Conservation (phyloP, 2,797 vertebrate species). For the Poeciliopsis turneri region DNA sequence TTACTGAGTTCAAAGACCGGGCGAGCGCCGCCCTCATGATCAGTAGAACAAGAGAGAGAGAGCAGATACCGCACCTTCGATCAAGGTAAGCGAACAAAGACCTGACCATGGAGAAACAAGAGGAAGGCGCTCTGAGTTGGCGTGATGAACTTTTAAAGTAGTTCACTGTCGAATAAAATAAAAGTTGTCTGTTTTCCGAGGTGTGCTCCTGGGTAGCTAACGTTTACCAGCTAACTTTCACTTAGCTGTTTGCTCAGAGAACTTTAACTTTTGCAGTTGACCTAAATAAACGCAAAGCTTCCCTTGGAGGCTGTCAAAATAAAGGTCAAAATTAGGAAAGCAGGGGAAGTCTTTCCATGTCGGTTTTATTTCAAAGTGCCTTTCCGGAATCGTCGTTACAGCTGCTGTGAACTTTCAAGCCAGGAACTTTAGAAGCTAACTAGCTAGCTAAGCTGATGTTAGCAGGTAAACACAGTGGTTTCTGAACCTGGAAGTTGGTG, state of each 20-base stretch:
- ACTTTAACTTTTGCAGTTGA: constrained; percentile 38
- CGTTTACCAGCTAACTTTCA: constrained; percentile 68
- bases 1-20: not conserved
- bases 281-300: not conserved
- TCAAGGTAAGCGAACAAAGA: constrained; percentile 75
- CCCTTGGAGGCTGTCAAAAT: not conserved
- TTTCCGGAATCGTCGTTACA: rapidly evolving
- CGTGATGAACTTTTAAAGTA: not conserved
- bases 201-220: constrained; percentile 47
- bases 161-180: no score
- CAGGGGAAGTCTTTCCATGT: rapidly evolving
- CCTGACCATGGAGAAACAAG: constrained; percentile 14
- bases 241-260: constrained; percentile 42
- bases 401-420: not conserved
- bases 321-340: rapidly evolving
- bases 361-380: constrained; percentile 30
- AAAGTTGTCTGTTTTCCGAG: rapidly evolving
- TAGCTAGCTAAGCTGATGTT: constrained; percentile 52
- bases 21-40: constrained; percentile 1
- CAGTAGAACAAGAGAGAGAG: constrained; percentile 63
- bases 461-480: constrained; percentile 40
- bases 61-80: constrained; percentile 63
- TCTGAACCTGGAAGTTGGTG: not conserved
- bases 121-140: not conserved
- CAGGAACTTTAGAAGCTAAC: constrained; percentile 64